A percentile compares a stretch with the other conserved stretches of the same genome.
Conservation (phyloP, 2,113 vertebrate species). For the Urocolius indicus region DNA sequence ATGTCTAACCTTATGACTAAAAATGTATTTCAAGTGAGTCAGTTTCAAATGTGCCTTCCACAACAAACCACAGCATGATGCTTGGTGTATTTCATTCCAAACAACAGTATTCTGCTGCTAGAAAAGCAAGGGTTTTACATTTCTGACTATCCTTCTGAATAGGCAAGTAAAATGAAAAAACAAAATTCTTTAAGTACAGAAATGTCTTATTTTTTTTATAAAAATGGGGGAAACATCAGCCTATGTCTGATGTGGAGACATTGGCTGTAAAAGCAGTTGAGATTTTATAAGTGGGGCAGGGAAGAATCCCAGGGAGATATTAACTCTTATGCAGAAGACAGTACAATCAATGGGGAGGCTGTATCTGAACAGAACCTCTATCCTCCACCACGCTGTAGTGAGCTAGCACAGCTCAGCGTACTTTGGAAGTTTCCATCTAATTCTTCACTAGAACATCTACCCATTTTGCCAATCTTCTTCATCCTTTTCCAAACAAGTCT, state of each 20-base stretch:
- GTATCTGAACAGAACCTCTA: not conserved
- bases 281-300: not conserved
- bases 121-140: not conserved
- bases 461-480: not conserved
- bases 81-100: not conserved
- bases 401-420: not conserved
- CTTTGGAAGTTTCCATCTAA: not conserved
- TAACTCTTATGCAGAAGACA: not conserved
- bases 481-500: not conserved
- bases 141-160: not conserved
- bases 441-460: not conserved
- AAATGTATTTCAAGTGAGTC: not conserved
- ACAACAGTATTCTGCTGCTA: not conserved
- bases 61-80: not conserved
- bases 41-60: not conserved
- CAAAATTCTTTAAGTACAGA: not conserved
- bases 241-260: not conserved
- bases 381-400: not conserved
- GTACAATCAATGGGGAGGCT: not conserved
- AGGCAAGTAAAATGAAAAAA: constrained; percentile 9
- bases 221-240: not conserved
- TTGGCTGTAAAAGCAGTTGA: not conserved
- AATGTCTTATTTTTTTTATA: not conserved
- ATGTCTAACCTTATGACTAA: not conserved
- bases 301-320: not conserved